Evolutionary conservation across 2,113 vertebrate species (phyloP).

Genomic region (Larimichthys polyactis): DNA sequence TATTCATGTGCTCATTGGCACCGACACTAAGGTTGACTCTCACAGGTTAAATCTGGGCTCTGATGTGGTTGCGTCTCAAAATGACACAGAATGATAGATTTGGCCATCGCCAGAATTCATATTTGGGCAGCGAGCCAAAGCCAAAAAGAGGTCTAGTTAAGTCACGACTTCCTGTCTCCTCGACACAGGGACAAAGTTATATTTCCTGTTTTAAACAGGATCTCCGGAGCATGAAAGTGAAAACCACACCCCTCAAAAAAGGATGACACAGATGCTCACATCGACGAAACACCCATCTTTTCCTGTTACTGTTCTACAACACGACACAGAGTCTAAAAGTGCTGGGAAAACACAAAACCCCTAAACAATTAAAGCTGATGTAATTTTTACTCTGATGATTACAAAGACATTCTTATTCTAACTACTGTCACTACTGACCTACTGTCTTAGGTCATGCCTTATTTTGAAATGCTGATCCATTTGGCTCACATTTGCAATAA

Average conservation of each 20-base stretch:
- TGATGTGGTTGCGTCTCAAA: neutral
- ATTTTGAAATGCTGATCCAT: neutral
- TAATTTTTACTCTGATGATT: too few relatives aligned
- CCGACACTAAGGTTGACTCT: neutral
- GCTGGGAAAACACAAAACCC: neutral
- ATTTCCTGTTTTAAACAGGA: constrained; percentile 72
- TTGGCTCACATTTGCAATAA: neutral
- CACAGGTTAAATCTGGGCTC: neutral
- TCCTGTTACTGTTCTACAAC: neutral
- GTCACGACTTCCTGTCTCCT: constrained; percentile 54
- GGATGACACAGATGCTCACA: neutral
- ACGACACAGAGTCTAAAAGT: neutral
- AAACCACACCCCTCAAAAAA: constrained; percentile 10
- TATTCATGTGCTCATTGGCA: neutral
- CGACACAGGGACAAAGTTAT: constrained; percentile 32
- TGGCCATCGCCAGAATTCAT: neutral
- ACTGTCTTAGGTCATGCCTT: neutral
- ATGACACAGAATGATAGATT: neutral
- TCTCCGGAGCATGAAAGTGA: constrained; percentile 54
- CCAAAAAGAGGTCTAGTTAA: constrained; percentile 17
- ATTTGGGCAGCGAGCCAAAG: constrained; percentile 8
- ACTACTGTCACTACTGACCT: neutral
- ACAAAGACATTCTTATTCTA: neutral
- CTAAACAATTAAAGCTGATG: neutral
- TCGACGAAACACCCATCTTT: neutral